Base-by-base conservation (phyloP, 2,797 vertebrate genomes). In the Manis javanica region DNA sequence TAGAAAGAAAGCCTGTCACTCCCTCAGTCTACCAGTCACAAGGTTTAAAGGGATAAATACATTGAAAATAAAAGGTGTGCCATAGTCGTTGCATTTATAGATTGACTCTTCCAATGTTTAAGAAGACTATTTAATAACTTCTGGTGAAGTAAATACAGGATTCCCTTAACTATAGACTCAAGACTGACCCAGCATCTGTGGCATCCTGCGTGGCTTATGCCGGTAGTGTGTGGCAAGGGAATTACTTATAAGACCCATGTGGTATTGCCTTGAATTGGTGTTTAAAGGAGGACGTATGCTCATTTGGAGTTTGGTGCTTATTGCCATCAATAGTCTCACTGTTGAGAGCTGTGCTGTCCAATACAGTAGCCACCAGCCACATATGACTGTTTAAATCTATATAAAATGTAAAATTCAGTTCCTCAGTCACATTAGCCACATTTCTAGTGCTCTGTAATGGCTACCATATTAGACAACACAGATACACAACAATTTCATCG, bases 1-100 rank as follows among this genome's bases (percentile, higher is more conserved):
- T 85, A 0, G 10, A 64, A 78, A 59, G 13, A 34, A 97, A 86
- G 15, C 26, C 37, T 83, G 82, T 55, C 9, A 29, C 16, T n/a
- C 21, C 55, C 23, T 61, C 29, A 66, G 75, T 74, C 63, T 85
- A 39, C 16, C 5, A 94, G 39, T 72, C 49, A 63, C 55, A 92
- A 26, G 66, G 86, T 95, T 82, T 93, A 26, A 97, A 92, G 71
- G 14, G 68, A 75, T 82, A 81, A 81, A 31, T 78, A 72, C 23
- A 81, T 81, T 81, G 10, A 6, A 26, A 63, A 10, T 82, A 90
- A 88, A 81, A 53, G n/a, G 7, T n/a, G 24, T 34, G 4, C 4
- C 9, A 42, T 5, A n/a, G 51, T 82, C 39, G 8, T 82, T 87
- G 85, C 53, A 93, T 57, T 92, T 95, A 66, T 37, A 74, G 0